A percentile compares a stretch with the other conserved stretches of the same genome.
Conservation (phyloP, 2,113 vertebrate genomes). For the Megalops atlanticus region DNA sequence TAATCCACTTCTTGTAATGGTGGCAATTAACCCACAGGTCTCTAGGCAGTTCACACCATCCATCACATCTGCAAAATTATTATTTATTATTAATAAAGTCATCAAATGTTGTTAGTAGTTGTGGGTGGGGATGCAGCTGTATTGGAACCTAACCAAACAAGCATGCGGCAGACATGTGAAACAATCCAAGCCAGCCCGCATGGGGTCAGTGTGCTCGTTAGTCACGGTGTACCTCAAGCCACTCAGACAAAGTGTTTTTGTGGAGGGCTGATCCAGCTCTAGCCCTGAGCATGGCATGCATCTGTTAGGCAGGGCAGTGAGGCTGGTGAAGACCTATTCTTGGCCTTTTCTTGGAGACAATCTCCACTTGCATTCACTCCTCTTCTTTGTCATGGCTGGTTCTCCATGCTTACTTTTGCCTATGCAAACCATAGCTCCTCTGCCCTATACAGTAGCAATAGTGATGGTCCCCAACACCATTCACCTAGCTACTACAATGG, state of each 20-base stretch:
- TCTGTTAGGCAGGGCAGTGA: conserved; percentile 69
- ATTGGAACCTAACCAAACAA: conserved; percentile 52
- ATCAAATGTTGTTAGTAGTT: conserved; percentile 24
- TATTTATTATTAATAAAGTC: conserved; percentile 33
- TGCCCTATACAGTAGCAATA: conserved; percentile 60
- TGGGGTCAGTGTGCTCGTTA: conserved; percentile 68
- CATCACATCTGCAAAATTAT: conserved; percentile 50
- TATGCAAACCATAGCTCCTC: conserved; percentile 59
- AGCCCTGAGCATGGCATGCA: conserved; percentile 67
- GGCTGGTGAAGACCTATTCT: conserved; percentile 69
- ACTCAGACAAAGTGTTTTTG: conserved; percentile 79
- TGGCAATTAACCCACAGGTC: conserved; percentile 60
- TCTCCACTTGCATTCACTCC: conserved; percentile 44
- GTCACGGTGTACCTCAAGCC: conserved; percentile 76
- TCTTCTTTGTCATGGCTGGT: too few relatives aligned
- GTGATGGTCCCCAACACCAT: conserved; percentile 55
- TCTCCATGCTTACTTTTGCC: too few relatives aligned
- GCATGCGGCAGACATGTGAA: conserved; percentile 57
- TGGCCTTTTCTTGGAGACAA: conserved; percentile 41
- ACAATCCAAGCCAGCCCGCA: conserved; percentile 55
- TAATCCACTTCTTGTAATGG: neutral
- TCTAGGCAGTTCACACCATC: conserved; percentile 26
- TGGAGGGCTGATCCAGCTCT: conserved; percentile 78
- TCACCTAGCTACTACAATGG: conserved; percentile 58
- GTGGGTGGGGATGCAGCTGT: conserved; percentile 29